These are phyloP conservation scores for Geophilus truncorum DNA, from an alignment of 2,888 invertebrate species.

Conservation along the genomic window DNA sequence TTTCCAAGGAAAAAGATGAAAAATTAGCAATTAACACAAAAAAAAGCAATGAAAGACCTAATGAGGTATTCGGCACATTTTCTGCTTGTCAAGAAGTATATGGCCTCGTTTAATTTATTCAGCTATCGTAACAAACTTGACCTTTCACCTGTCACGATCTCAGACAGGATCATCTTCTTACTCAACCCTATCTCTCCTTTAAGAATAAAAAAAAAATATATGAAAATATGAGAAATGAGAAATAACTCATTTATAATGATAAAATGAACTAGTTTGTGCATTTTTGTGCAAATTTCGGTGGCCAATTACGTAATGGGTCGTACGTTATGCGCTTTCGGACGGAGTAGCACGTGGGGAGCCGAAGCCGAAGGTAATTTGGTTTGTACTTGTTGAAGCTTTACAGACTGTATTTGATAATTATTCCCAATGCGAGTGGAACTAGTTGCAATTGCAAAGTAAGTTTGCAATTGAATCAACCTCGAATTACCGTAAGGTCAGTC, in stretches of 20 bases:
- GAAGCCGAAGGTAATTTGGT: too few species aligned
- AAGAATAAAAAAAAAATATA: not conserved
- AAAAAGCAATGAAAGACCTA: conserved; percentile 23
- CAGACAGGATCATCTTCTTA: conserved; percentile 27
- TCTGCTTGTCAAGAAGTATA: conserved; percentile 27
- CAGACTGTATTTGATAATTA: too few species aligned
- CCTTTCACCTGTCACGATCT: conserved; percentile 10
- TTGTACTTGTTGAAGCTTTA: too few species aligned
- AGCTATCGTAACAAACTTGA: conserved; percentile 21
- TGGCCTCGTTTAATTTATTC: conserved; percentile 27
- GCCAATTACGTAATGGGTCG: not conserved
- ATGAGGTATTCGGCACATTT: conserved; percentile 25
- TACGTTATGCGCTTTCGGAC: too few species aligned
- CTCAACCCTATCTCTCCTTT: conserved; percentile 3
- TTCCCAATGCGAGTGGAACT: too few species aligned
- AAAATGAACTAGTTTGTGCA: not conserved
- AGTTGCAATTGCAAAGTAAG: too few species aligned
- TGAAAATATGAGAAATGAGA: not conserved
- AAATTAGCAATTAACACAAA: conserved; percentile 25
- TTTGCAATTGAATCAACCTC: too few species aligned
- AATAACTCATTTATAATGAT: not conserved
- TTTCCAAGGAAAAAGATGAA: conserved; percentile 4
- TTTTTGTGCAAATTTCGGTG: not conserved
- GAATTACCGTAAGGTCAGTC: too few species aligned
- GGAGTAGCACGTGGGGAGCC: too few species aligned